These are phyloP conservation scores for Iguana delicatissima DNA, from an alignment of 2,797 vertebrate genomes.

Conservation along the genomic window DNA sequence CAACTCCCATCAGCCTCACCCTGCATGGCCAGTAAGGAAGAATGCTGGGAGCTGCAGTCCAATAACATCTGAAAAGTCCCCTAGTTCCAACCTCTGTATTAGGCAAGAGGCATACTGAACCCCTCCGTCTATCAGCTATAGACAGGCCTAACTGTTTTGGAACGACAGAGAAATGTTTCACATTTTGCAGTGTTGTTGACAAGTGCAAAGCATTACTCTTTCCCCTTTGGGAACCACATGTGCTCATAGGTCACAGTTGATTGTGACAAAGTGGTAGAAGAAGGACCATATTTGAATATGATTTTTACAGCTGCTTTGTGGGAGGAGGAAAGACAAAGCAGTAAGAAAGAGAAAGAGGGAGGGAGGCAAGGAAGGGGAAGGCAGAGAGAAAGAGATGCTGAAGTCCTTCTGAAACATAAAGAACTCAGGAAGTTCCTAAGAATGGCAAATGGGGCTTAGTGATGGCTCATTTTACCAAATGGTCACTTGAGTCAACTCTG, in stretches of 20 bases:
- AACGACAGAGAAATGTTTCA: background rate
- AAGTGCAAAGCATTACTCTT: background rate
- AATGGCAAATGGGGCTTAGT: background rate
- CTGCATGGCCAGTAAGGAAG: too few species aligned
- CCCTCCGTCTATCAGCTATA: background rate
- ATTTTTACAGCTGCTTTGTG: background rate
- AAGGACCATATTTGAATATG: background rate
- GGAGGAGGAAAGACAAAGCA: background rate
- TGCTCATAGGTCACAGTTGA: background rate
- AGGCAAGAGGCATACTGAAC: background rate
- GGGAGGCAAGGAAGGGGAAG: background rate
- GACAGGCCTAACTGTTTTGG: background rate
- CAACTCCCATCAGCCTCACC: too few species aligned
- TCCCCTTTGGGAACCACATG: background rate
- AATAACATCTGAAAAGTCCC: too few species aligned
- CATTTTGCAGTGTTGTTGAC: too few species aligned
- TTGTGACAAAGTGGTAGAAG: background rate
- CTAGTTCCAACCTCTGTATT: too few species aligned
- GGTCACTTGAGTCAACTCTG: background rate
- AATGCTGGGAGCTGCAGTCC: too few species aligned
- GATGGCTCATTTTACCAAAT: background rate
- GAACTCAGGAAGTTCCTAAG: slow-evolving; percentile 13
- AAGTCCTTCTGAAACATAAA: slow-evolving; percentile 39
- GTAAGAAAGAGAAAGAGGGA: background rate
- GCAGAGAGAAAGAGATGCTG: background rate